Percentiles rank a stretch among this genome's conserved stretches.
Conservation (phyloP, 2,888 invertebrate species). For the Trisateles emortualis region DNA sequence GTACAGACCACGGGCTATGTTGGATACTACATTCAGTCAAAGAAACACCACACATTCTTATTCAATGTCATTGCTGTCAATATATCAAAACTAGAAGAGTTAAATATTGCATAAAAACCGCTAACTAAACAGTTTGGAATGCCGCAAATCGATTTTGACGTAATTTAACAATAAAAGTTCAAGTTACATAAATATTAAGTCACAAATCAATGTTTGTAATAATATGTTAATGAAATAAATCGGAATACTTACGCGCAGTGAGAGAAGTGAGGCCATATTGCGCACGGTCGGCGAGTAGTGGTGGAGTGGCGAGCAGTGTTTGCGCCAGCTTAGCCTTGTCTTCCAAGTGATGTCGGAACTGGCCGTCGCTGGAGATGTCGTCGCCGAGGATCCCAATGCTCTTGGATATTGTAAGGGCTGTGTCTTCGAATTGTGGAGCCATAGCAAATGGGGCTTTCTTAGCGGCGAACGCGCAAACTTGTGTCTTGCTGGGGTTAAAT, state of each 20-base stretch:
- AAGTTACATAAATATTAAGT: conserved; percentile 37
- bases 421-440: too few relatives aligned
- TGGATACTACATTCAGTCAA: background rate
- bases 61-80: conserved; percentile 29
- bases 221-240: conserved; percentile 42
- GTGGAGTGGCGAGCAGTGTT: conserved; percentile 69
- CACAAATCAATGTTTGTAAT: conserved; percentile 35
- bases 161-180: conserved; percentile 25
- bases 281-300: conserved; percentile 74
- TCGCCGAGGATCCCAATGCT: too few relatives aligned
- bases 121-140: conserved; percentile 8
- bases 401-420: too few relatives aligned
- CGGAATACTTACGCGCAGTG: conserved; percentile 67
- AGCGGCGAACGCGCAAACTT: too few relatives aligned
- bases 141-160: conserved; percentile 7
- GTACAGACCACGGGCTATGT: background rate
- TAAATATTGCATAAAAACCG: background rate
- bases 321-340: too few relatives aligned
- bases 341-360: too few relatives aligned
- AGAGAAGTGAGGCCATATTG: conserved; percentile 70
- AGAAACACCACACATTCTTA: background rate
- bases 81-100: conserved; percentile 25
- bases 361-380: too few relatives aligned
- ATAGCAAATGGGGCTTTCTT: too few relatives aligned
- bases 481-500: too few relatives aligned